Evolutionary conservation across 2,797 vertebrate genomes (phyloP).

Genomic region (Galagoides demidoff): DNA sequence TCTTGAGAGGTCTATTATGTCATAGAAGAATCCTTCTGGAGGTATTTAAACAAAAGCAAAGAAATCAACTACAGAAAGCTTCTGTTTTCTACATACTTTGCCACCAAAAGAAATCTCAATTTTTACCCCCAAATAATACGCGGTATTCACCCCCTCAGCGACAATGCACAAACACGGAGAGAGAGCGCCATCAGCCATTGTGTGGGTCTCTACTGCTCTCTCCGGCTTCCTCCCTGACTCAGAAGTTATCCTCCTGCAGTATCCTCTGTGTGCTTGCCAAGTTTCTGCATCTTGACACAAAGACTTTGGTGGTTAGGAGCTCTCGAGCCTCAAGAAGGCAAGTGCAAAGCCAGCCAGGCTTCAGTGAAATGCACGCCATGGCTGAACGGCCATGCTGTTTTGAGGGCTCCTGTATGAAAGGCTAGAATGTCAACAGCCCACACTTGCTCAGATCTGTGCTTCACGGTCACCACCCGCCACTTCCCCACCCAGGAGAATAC

Average conservation of each 20-base stretch:
- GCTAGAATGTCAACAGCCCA: conserved; percentile 59
- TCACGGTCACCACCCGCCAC: neutral
- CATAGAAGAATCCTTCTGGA: conserved; percentile 17
- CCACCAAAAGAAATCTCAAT: conserved; percentile 60
- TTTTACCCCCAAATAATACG: conserved; percentile 55
- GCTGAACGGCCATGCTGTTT: conserved; percentile 15
- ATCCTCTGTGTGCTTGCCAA: conserved; percentile 26
- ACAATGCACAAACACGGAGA: conserved; percentile 46
- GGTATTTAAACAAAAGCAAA: conserved; percentile 44
- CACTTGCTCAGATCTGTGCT: conserved; percentile 66
- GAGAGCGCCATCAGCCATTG: conserved; percentile 6
- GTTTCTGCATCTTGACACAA: conserved; percentile 70
- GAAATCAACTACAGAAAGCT: neutral
- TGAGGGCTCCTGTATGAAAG: conserved; percentile 68
- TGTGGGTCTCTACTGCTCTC: neutral
- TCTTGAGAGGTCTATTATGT: neutral
- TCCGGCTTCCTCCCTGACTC: conserved; percentile 5
- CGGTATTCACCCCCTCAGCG: conserved; percentile 41
- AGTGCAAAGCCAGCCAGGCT: conserved; percentile 58
- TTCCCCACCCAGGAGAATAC: conserved; percentile 72
- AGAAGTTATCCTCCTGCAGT: conserved; percentile 60
- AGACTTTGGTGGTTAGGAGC: conserved; percentile 67
- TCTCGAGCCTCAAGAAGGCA: neutral
- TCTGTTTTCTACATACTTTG: conserved; percentile 58
- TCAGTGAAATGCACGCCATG: conserved; percentile 52